Evolutionary conservation across 2,113 vertebrate species (phyloP), one percentile per base, ranked within the genome.

Genomic region (Tragelaphus buxtoni): DNA sequence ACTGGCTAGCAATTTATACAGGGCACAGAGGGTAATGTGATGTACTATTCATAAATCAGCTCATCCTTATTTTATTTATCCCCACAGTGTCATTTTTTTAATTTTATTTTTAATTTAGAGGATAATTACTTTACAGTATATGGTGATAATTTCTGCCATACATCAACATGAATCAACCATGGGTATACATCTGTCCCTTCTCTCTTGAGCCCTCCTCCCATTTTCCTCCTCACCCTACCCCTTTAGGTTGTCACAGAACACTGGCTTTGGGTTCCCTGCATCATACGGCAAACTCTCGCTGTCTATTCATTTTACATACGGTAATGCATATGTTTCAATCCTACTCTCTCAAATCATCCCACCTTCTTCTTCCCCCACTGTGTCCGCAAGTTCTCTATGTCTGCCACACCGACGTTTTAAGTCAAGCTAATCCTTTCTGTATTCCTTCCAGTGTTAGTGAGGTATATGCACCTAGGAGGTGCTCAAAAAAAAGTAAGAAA

Each of bases 1-100:
- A 3, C 28, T 4, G 1, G 4, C 20, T 0, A 30, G 51, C 12
- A 8, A 42, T 56, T 24, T 22, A 20, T 4, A 5, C 0, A 12
- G 28, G 42, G 16, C 4, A 9, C 8, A 13, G 7, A 2, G 5
- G 35, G 20, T 42, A 22, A 26, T 39, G n/a, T 90, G 90, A 56
- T 3, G 7, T 9, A 30, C 17, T 53, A 45, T 69, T 51, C 14
- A 26, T n/a, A 65, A 63, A 18, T 79, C 86, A 32, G 28, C 42
- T 63, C 9, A 4, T 14, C 7, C 18, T 77, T 45, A 32, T 56
- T 45, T 24, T 24, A 63, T 11, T 42, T 61, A 14, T 42, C n/a
- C 10, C 4, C 18, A 9, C 14, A 39, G 2, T 32, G 28, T 14
- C 7, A 53, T 32, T 42, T 39, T 42, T 22, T 1, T 0, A 39